These are phyloP conservation scores for Aphelinus certus DNA, from an alignment of 1,140 invertebrate species.

Conservation along the genomic window DNA sequence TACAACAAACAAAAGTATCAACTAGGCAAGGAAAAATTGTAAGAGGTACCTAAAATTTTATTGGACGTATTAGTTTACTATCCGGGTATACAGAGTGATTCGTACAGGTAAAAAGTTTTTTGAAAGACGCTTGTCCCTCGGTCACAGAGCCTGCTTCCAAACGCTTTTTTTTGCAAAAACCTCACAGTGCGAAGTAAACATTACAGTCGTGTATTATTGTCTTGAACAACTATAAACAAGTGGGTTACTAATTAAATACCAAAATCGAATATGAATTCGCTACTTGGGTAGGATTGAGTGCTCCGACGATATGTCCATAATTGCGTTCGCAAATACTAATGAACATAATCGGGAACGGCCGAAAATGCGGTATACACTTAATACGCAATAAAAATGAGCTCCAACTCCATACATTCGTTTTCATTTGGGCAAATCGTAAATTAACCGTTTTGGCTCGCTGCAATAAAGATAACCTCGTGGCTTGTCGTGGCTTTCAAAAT, in stretches of 20 bases:
- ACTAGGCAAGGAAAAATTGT: too few relatives aligned
- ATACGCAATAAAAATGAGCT: conserved; percentile 3
- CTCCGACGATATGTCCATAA: neutral
- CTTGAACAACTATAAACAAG: neutral
- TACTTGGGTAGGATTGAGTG: neutral
- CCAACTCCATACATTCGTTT: neutral
- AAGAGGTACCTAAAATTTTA: too few relatives aligned
- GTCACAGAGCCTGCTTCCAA: too few relatives aligned
- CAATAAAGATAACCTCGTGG: conserved; percentile 2
- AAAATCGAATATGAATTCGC: conserved; percentile 3
- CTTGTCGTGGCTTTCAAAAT: neutral
- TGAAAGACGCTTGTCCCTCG: too few relatives aligned
- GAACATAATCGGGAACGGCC: neutral
- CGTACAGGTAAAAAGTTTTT: too few relatives aligned
- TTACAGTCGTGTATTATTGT: too few relatives aligned
- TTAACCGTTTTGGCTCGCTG: neutral
- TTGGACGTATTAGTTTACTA: too few relatives aligned
- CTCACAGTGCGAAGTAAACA: too few relatives aligned
- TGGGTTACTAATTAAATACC: conserved; percentile 15
- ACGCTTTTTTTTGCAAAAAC: too few relatives aligned
- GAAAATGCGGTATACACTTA: neutral
- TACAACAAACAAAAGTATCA: too few relatives aligned
- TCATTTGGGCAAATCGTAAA: neutral
- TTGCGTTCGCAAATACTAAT: conserved; percentile 11
- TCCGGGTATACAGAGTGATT: too few relatives aligned